phyloP scores from a whole-genome alignment of 2,888 invertebrate genomes.

The Agriopis leucophaearia region DNA sequence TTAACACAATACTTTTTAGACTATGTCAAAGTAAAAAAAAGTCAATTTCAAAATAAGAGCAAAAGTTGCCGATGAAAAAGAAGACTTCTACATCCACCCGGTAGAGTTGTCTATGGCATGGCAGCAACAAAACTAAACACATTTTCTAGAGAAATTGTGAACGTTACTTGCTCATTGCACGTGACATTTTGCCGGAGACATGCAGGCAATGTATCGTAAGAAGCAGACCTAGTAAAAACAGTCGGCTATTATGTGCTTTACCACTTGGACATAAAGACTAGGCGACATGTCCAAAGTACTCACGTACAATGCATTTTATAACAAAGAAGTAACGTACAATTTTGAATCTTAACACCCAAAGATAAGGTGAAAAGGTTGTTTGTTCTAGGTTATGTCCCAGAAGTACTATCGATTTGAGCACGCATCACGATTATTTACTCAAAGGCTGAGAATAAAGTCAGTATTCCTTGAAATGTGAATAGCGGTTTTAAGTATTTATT shows the following conservation, averaged over 20 bases:
- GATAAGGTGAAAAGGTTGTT: constrained; percentile 28
- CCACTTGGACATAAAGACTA: constrained; percentile 17
- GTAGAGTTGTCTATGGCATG: neutral
- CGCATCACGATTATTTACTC: constrained; percentile 19
- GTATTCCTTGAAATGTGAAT: neutral
- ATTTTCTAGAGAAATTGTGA: constrained; percentile 35
- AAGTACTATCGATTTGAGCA: constrained; percentile 34
- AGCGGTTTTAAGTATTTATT: neutral
- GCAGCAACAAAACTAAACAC: constrained; percentile 13
- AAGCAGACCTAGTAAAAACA: constrained; percentile 15
- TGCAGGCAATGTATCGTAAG: constrained; percentile 30
- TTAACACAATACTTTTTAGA: too few species aligned
- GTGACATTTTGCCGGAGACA: constrained; percentile 35
- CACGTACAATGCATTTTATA: constrained; percentile 26
- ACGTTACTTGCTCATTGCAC: constrained; percentile 32
- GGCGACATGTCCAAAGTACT: constrained; percentile 15
- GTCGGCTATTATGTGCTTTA: constrained; percentile 35
- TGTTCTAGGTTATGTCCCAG: constrained; percentile 22
- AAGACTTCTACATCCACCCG: neutral
- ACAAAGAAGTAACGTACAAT: constrained; percentile 1
- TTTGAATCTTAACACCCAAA: constrained; percentile 26
- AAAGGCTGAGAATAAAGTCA: constrained; percentile 10
- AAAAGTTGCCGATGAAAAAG: neutral
- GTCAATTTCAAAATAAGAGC: neutral
- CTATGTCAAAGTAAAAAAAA: neutral